Base-by-base conservation (phyloP, 2,797 vertebrate species). In the Micropoecilia bifurca region DNA sequence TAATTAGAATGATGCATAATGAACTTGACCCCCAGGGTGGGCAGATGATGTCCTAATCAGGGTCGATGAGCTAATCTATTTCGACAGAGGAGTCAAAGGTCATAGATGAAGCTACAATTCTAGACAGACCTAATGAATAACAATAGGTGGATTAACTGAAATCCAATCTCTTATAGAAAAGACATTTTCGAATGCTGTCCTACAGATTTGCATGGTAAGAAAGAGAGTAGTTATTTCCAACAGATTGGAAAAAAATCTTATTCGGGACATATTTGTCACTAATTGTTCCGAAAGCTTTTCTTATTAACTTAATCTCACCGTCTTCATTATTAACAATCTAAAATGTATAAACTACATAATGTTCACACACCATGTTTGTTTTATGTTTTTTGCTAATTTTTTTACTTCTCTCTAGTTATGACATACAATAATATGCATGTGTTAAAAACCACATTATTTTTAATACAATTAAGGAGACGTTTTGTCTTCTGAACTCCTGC, bases 101-200 rank as follows among this genome's bases (percentile, higher is more conserved):
- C 92, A 90, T 80, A 74, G 92, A 95, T 95, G 92, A 92, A 84
- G 90, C 87, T 53, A 61, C 16, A 91, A 94, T 94, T 94, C 87
- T 79, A 90, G 90, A 91, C 81, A 68, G 86, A 75, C 71, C 90
- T 90, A 94, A 94, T 95, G 91, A 93, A 94, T 95, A 92, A 94
- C 91, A 94, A 94, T 93, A 80, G 90, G 82, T 84, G 89, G 93
- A 94, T 95, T 94, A 94, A 91, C 81, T 83, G 76, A 77, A 83
- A 81, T 86, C 82, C 84, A 88, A 85, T 86, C 87, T 78, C 73
- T 47, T 68, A 85, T 78, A 77, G 76, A 47, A 83, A 89, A 84
- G 80, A 88, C 90, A 84, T 90, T 91, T 91, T 90, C 71, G 78
- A 90, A 88, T 88, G 82, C 94, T 93, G 93, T 92, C 92, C 80